Percentiles rank a stretch among this genome's conserved stretches.
phyloP scores from a whole-genome alignment of 2,113 vertebrate species.

The Sterna hirundo region DNA sequence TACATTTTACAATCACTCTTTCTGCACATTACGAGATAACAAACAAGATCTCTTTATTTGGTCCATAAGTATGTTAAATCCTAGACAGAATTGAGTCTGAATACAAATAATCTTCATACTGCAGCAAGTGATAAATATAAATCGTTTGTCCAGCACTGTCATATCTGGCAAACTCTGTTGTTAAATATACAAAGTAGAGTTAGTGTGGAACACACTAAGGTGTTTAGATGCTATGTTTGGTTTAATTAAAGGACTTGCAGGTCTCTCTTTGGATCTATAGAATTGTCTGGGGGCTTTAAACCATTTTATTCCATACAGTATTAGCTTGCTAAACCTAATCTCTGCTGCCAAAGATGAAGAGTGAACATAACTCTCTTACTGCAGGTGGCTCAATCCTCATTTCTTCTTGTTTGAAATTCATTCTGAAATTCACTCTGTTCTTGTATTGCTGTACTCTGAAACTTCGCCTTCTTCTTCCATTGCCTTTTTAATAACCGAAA shows the following conservation, averaged over 20 bases:
- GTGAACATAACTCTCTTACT: conserved; percentile 6
- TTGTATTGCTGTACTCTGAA: conserved; percentile 36
- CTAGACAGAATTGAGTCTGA: conserved; percentile 27
- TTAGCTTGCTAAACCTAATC: conserved; percentile 62
- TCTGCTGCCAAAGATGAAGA: conserved; percentile 20
- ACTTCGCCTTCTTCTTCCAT: conserved; percentile 15
- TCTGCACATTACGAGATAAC: conserved; percentile 52
- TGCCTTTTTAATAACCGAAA: conserved; percentile 65
- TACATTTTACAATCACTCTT: background rate
- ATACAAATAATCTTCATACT: conserved; percentile 58
- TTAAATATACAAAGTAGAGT: conserved; percentile 39
- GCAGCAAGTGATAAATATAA: conserved; percentile 47
- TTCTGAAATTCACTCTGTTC: conserved; percentile 28
- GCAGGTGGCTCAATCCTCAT: conserved; percentile 13
- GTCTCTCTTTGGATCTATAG: background rate
- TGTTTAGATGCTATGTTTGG: conserved; percentile 23
- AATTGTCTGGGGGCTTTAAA: conserved; percentile 41
- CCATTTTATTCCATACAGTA: conserved; percentile 33
- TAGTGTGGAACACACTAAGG: background rate
- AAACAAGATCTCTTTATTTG: conserved; percentile 62
- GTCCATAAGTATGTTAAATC: conserved; percentile 46
- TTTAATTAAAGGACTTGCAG: conserved; percentile 6
- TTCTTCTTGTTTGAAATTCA: conserved; percentile 52
- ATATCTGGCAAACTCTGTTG: conserved; percentile 53
- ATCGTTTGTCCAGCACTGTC: conserved; percentile 19